phyloP scores from a whole-genome alignment of 2,797 vertebrate genomes.

The Pseudochaenichthys georgianus region DNA sequence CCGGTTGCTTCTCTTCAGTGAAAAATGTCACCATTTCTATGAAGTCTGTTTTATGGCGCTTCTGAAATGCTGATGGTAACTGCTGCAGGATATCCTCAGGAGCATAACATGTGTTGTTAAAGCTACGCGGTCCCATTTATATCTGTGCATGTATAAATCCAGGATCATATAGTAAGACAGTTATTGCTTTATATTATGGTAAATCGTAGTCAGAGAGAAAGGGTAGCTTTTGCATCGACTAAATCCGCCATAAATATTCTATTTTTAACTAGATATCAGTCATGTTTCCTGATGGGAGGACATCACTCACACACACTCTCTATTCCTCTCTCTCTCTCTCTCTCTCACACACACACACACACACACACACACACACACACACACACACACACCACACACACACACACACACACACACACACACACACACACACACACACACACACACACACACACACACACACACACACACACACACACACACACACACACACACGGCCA shows the following conservation, averaged over 20 bases:
- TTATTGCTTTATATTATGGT: neutral
- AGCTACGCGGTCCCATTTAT: constrained; percentile 14
- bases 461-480: too few species aligned
- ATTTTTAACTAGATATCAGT: neutral
- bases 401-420: too few species aligned
- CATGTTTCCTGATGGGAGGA: neutral
- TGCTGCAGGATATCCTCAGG: constrained; percentile 24
- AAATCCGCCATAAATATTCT: neutral
- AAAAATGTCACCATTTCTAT: constrained; percentile 25
- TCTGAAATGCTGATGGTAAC: constrained; percentile 38
- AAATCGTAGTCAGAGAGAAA: neutral
- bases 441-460: too few species aligned
- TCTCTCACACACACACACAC: too few species aligned
- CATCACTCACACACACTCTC: neutral
- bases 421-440: too few species aligned
- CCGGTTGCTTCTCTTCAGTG: neutral
- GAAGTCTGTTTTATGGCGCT: constrained; percentile 20
- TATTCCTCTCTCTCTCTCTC: neutral
- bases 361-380: too few species aligned
- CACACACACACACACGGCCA: constrained; percentile 28
- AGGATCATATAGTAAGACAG: neutral
- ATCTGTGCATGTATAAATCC: constrained; percentile 20
- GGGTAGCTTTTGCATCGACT: neutral
- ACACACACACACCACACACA: too few species aligned
- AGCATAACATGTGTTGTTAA: constrained; percentile 30